Percentiles rank a stretch among this genome's conserved stretches.
These are phyloP conservation scores for Euproctis similis DNA, from an alignment of 2,888 invertebrate genomes.

Conservation along the genomic window DNA sequence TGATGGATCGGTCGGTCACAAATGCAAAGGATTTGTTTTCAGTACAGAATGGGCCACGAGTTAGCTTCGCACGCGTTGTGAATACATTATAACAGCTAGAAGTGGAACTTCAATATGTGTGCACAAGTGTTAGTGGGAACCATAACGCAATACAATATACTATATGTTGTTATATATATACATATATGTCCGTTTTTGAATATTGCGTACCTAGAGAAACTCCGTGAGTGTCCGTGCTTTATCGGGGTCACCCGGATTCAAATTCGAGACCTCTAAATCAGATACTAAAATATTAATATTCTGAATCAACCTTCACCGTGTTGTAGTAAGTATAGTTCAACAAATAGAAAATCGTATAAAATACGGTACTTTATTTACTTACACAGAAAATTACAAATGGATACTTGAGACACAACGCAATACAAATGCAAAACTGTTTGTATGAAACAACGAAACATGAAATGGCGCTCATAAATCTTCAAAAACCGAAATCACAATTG, in stretches of 20 bases:
- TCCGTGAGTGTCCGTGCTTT: no score
- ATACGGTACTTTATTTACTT: no score
- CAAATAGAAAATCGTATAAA: constrained; percentile 1
- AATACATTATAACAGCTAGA: constrained; percentile 57
- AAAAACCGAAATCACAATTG: constrained; percentile 38
- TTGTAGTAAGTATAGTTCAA: background rate
- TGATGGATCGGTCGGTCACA: constrained; percentile 66
- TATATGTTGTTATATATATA: no score
- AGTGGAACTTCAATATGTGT: constrained; percentile 34
- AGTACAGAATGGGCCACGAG: constrained; percentile 61
- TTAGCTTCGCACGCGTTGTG: constrained; percentile 58
- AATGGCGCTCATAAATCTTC: constrained; percentile 30
- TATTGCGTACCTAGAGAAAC: constrained; percentile 10
- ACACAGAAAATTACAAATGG: no score
- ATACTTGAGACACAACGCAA: constrained; percentile 7
- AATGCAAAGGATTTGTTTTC: constrained; percentile 67
- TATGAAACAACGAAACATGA: constrained; percentile 10
- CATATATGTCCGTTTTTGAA: constrained; percentile 33
- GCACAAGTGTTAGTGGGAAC: constrained; percentile 32
- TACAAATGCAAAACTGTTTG: constrained; percentile 6
- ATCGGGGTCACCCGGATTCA: no score
- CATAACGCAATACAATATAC: constrained; percentile 35
- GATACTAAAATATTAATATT: no score
- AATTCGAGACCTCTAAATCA: no score
- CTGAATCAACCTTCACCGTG: no score